Base-by-base conservation (phyloP, 2,888 invertebrate species). In the Meteorus cinctellus region DNA sequence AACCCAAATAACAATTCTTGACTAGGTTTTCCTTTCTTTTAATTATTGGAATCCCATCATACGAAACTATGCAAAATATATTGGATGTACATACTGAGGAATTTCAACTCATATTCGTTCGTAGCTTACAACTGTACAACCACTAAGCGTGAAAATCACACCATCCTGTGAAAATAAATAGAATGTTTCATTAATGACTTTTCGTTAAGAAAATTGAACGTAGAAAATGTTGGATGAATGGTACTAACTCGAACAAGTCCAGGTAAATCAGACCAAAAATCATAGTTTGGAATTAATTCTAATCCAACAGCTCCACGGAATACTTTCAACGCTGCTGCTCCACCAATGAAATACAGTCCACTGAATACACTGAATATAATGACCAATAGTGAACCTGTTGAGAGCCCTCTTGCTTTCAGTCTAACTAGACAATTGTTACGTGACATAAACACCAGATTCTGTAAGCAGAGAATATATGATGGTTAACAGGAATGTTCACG, bases 261-360 rank as follows among this genome's bases (percentile, higher is more conserved):
- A 3, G 95, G 95, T 78, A 95, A 88, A 76, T 93, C 93, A 10
- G 90, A 89, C 95, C 95, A 95, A 88, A 95, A 95, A 73, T 91
- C 92, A 76, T 94, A 90, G 88, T 96, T 94, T 0, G 96, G 95
- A 82, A 95, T 91, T 83, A 95, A 91, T 90, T 95, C 95, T 77
- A 92, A 88, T 1, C 95, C 95, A 60, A 93, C 92, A 0, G 95
- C 95, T 36, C 95, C 95, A 88, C 94, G 92, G 59, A 94, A 88
- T 85, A 93, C 92, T 85, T 93, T 93, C 86, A 94, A 91, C 1
- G 93, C 91, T 63, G 93, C 87, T 69, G 93, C 91, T 71, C 95
- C 96, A 60, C 93, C 92, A 76, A 93, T 89, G 31, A 94, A 91
- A 86, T 95, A 95, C 78, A 93, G 88, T 45, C 91, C 89, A 2